phyloP scores from a whole-genome alignment of 2,113 vertebrate species.

The Chionomys nivalis region DNA sequence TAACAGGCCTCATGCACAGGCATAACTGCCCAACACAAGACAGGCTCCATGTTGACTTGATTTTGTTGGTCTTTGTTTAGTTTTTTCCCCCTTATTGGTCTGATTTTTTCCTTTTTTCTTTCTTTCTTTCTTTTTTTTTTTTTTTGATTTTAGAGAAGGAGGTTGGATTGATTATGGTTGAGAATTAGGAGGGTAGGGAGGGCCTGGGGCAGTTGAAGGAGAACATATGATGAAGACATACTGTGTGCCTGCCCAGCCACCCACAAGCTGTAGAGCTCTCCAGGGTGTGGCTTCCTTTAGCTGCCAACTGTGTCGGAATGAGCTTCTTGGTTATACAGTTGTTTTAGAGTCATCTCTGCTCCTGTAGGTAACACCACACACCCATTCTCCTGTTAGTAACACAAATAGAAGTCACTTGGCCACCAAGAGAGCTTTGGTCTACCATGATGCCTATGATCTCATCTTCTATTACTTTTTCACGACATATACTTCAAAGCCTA shows the following conservation, averaged over 20 bases:
- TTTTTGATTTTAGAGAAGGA: too few relatives aligned
- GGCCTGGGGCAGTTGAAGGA: not conserved
- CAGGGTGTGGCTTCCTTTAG: not conserved
- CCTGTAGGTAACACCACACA: not conserved
- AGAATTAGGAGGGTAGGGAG: too few relatives aligned
- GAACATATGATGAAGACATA: not conserved
- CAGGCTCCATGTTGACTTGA: not conserved
- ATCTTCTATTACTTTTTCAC: not conserved
- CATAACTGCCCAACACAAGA: not conserved
- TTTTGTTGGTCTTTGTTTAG: not conserved
- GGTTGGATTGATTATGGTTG: too few relatives aligned
- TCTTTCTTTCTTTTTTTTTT: too few relatives aligned
- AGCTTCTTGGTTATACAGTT: not conserved
- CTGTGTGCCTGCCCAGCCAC: not conserved
- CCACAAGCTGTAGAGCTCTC: not conserved
- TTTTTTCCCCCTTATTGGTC: too few relatives aligned
- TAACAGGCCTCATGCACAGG: not conserved
- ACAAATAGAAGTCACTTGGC: not conserved
- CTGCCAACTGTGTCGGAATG: not conserved
- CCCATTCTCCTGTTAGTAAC: not conserved
- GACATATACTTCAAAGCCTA: not conserved
- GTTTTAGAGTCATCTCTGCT: too few relatives aligned
- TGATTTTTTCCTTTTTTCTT: too few relatives aligned
- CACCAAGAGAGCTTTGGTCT: not conserved
- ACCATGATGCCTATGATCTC: not conserved